These are phyloP conservation scores for Thamnophis elegans DNA, from an alignment of 2,797 vertebrate genomes.

Conservation along the genomic window DNA sequence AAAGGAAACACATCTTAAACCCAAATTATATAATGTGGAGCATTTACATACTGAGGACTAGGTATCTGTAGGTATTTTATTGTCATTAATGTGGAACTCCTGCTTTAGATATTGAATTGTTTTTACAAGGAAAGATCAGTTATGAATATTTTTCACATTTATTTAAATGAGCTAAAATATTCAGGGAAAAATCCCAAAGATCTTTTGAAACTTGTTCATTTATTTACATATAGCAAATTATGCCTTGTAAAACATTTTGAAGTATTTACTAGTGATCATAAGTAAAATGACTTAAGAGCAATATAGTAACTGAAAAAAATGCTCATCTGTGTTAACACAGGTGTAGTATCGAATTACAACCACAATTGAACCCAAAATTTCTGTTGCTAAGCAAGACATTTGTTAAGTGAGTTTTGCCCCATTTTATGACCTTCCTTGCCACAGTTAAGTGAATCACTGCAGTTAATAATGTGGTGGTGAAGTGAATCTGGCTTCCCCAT, in stretches of 20 bases:
- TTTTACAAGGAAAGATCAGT: conserved; percentile 8
- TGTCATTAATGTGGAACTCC: neutral
- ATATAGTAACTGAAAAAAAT: conserved; percentile 68
- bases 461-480: neutral
- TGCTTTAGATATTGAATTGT: conserved; percentile 38
- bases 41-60: conserved; percentile 12
- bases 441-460: neutral
- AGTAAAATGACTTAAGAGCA: conserved; percentile 61
- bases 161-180: conserved; percentile 45
- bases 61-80: neutral
- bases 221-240: conserved; percentile 61
- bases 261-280: conserved; percentile 67
- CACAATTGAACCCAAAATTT: neutral
- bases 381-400: neutral
- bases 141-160: conserved; percentile 17
- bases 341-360: neutral
- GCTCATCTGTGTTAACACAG: conserved; percentile 6
- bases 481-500: neutral
- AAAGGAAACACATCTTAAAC: neutral
- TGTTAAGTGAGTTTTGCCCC: neutral
- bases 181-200: conserved; percentile 54
- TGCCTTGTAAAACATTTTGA: conserved; percentile 57
- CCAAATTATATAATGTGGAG: neutral
- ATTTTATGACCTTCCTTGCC: neutral
- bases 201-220: conserved; percentile 53